Base-by-base conservation (phyloP, 2,888 invertebrate species). In the Pecten maximus region DNA sequence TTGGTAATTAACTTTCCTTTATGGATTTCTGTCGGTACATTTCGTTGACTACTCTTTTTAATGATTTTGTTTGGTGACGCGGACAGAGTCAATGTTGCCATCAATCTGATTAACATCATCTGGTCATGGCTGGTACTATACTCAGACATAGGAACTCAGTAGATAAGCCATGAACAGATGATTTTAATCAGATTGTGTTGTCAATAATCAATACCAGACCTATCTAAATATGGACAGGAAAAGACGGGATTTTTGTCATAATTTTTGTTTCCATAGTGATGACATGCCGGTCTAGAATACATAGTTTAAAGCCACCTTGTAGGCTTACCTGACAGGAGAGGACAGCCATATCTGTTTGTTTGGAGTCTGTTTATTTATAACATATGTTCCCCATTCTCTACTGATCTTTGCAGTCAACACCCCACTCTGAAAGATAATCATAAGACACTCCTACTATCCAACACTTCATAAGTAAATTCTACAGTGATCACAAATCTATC, bases 311-410 rank as follows among this genome's bases (percentile, higher is more conserved):
- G 23, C 15, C 23, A 12, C n/a, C 12, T 16, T 16, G 15, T 2
- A 44, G 28, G 23, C 54, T 90, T 91, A 96, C 96, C 99, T 99
- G 1, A 97, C 97, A 0, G 99, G 99, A 0, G 99, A 99, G 93
- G 99, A 99, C 0, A 99, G 97, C 99, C 99, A 99, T 94, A 99
- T 99, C 97, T 99, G 99, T 96, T 98, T 98, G 96, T 99, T 99
- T 0, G 99, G 99, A 2, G 98, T 98, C 97, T 99, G 99, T 94
- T 99, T 98, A 97, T 99, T 99, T 96, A 99, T 99, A 0, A 99
- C 99, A 96, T 99, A 99, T 0, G 98, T 99, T 6, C 97, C 97
- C 92, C 93, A 93, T 10, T 92, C 90, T n/a, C 97, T 94, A 2
- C 98, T 99, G 93, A 99, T 97, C 90, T 98, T 98, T 16, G 99